phyloP scores from a whole-genome alignment of 2,113 vertebrate species.

The Gallinago jamesoni region DNA sequence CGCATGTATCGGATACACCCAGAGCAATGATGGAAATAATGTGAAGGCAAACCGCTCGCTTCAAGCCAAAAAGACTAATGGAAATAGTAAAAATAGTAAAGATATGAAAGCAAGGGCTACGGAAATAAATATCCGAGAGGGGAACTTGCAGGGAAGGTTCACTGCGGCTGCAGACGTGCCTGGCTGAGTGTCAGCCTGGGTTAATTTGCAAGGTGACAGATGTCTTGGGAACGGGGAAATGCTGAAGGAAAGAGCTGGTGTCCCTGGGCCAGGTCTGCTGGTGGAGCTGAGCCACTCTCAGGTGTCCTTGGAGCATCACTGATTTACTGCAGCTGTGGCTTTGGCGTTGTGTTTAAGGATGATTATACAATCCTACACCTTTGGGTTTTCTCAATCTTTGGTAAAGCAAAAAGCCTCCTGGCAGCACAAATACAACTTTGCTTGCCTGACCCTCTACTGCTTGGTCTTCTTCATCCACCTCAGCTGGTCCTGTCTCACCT shows the following conservation, averaged over 20 bases:
- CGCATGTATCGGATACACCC: accelerated
- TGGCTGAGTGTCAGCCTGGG: neutral
- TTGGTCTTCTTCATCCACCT: neutral
- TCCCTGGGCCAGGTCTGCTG: neutral
- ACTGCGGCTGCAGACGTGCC: neutral
- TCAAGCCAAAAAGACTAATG: neutral
- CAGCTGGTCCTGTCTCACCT: neutral
- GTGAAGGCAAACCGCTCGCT: neutral
- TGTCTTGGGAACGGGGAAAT: neutral
- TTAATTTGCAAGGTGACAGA: conserved; percentile 32
- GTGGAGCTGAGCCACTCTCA: neutral
- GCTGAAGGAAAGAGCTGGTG: neutral
- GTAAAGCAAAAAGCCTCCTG: neutral
- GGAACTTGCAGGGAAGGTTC: neutral
- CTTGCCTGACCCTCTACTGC: neutral
- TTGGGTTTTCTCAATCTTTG: neutral
- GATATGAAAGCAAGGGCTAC: neutral
- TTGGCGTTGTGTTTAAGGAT: neutral
- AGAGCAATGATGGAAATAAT: neutral
- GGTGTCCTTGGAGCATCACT: conserved; percentile 5
- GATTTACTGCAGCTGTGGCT: neutral
- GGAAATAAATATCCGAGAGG: neutral
- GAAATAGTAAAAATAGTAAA: neutral
- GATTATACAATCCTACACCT: neutral
- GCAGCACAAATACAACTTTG: neutral